phyloP scores from a whole-genome alignment of 2,797 vertebrate species.

The Heteromormyrus szaboi region DNA sequence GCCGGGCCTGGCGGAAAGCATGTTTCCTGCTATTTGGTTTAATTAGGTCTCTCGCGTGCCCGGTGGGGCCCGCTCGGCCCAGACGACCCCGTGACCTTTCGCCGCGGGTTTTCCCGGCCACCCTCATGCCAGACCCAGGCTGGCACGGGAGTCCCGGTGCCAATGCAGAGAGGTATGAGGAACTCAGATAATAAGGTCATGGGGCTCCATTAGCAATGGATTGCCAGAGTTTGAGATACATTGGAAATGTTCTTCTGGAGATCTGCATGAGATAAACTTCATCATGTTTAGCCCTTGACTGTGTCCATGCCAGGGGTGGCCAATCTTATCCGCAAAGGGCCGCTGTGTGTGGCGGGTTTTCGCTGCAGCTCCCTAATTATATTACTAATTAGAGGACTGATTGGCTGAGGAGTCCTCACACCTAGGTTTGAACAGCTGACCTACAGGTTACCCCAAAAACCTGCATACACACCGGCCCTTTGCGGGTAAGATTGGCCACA shows the following conservation, averaged over 20 bases:
- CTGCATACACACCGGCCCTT: no score
- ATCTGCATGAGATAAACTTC: background rate
- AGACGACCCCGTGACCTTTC: background rate
- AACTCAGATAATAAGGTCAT: background rate
- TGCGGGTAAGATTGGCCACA: no score
- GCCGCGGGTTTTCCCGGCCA: background rate
- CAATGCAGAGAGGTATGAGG: no score
- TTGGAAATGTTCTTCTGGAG: background rate
- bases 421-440: no score
- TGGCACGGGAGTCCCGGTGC: background rate
- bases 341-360: no score
- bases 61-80: constrained; percentile 35
- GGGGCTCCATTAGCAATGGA: background rate
- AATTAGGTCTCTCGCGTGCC: constrained; percentile 74
- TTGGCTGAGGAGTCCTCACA: no score
- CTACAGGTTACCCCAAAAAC: no score
- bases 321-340: no score
- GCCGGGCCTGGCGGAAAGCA: constrained; percentile 74
- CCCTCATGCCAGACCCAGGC: background rate
- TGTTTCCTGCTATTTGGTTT: constrained; percentile 84
- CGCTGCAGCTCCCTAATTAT: no score
- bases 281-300: background rate
- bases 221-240: background rate
- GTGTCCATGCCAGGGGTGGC: background rate
- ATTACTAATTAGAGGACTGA: no score